These are phyloP conservation scores for Ylistrum balloti DNA, from an alignment of 1,140 invertebrate genomes.

Conservation along the genomic window DNA sequence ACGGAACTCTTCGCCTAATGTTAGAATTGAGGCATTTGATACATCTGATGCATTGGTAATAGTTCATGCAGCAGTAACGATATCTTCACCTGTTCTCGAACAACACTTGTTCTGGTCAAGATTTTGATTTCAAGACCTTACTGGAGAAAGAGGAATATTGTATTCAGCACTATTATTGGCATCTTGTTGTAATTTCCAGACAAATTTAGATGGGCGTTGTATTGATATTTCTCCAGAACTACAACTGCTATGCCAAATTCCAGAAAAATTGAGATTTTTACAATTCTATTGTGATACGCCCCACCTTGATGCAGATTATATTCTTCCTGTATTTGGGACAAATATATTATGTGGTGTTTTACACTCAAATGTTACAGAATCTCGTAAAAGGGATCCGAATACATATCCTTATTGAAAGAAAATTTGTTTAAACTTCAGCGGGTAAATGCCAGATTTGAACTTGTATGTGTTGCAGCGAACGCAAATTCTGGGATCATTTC, in stretches of 20 bases:
- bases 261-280: constrained; percentile 41
- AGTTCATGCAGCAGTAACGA: constrained; percentile 40
- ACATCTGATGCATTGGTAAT: too few species aligned
- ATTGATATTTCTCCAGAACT: constrained; percentile 45
- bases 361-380: constrained; percentile 37
- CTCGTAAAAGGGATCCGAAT: constrained; percentile 38
- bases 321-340: constrained; percentile 44
- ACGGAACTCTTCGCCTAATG: too few species aligned
- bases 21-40: too few species aligned
- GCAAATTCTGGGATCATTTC: background rate
- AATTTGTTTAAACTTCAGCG: constrained; percentile 48
- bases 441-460: constrained; percentile 44
- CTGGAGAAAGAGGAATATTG: constrained; percentile 29
- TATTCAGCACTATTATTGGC: background rate
- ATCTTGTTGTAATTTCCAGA: constrained; percentile 46
- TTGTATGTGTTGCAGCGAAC: constrained; percentile 46
- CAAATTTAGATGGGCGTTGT: constrained; percentile 21
- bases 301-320: constrained; percentile 21
- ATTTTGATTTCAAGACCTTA: constrained; percentile 42
- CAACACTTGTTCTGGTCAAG: constrained; percentile 47
- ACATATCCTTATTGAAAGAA: constrained; percentile 40
- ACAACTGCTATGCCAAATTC: background rate
- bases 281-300: constrained; percentile 48
- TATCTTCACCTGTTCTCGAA: constrained; percentile 23
- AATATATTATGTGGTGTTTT: constrained; percentile 47